Percentiles rank a stretch among this genome's conserved stretches.
These are phyloP conservation scores for Eulithis testata DNA, from an alignment of 2,888 invertebrate genomes.

Conservation along the genomic window DNA sequence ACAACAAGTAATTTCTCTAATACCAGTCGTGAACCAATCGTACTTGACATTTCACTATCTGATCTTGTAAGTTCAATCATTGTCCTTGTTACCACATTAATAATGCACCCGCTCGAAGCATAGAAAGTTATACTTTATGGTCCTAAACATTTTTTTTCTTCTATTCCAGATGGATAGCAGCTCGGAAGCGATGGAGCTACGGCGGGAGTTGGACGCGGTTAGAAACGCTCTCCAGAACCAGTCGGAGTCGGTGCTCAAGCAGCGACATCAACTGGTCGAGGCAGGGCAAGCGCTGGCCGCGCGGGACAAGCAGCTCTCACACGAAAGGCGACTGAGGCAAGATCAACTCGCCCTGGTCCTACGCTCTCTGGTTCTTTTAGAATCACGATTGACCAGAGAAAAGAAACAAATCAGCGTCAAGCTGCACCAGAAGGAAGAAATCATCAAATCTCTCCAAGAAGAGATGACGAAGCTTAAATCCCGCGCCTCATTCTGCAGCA, in stretches of 20 bases:
- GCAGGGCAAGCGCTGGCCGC: constrained; percentile 85
- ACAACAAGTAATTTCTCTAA: constrained; percentile 43
- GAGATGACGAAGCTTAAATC: constrained; percentile 87
- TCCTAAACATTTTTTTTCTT: constrained; percentile 46
- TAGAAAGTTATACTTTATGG: neutral
- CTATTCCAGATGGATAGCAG: constrained; percentile 88
- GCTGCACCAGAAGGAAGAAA: constrained; percentile 88
- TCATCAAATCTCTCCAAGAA: constrained; percentile 88
- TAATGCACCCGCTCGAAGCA: constrained; percentile 10
- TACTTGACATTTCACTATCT: constrained; percentile 67
- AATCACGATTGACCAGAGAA: constrained; percentile 89
- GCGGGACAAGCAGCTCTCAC: constrained; percentile 85
- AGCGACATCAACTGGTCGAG: constrained; percentile 88
- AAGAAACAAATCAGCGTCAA: constrained; percentile 88
- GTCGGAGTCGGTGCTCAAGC: constrained; percentile 86
- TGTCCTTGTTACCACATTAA: constrained; percentile 34
- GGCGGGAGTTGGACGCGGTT: constrained; percentile 87
- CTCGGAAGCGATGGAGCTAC: constrained; percentile 83
- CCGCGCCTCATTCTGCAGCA: constrained; percentile 78
- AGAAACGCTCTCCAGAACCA: constrained; percentile 87
- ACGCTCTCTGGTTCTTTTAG: constrained; percentile 88
- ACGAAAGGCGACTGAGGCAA: constrained; percentile 87
- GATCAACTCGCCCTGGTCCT: constrained; percentile 89
- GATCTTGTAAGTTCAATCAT: constrained; percentile 44
- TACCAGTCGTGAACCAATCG: constrained; percentile 55